Evolutionary conservation across 1,140 invertebrate species (phyloP), one percentile per base, ranked within the genome.

Genomic region (Drosophila pseudoananassae): DNA sequence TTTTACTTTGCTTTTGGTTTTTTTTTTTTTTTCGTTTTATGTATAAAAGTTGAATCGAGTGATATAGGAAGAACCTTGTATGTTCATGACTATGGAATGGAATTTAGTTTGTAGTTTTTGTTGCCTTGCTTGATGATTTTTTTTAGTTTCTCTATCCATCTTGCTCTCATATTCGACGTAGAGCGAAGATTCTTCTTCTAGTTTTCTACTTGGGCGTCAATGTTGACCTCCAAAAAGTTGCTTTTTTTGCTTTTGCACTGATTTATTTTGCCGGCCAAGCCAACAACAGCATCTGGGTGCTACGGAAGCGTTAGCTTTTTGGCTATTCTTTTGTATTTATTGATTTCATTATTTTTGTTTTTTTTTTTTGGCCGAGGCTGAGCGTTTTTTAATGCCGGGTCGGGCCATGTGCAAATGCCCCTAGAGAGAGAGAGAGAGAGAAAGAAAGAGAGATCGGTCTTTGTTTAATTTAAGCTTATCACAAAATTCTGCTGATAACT

Each of bases 1-100:
- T 58, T 60, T 72, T 76, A 15, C 29, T 53, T 46, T 46, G 15
- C 31, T 40, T 58, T 66, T 73, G 57, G 64, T 70, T 60, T 70
- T 33, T 17, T 64, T 69, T 46, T 64, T 59, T 59, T 58, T 73
- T 20, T 52, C 23, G 45, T 33, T 64, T 43, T 65, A 38, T 60
- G 45, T 60, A 56, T 55, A 38, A 70, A 73, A 63, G 59, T 64
- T 20, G 45, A 50, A 64, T 57, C 74, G 78, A 78, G 74, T 72
- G 85, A 90, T 90, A 90, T 90, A 90, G 87, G 87, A 90, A 90
- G 87, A 90, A 90, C 87, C 87, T 90, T 90, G 87, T 78, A 51
- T 47, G 73, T 68, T 79, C 76, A 89, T 84, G 84, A 89, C 88
- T 90, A 79, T 80, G 78, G 72, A 90, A 90, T 90, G 87, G 87